These are phyloP conservation scores for Megaustenia siamemsis DNA, from an alignment of 2,888 invertebrate species.

Conservation along the genomic window DNA sequence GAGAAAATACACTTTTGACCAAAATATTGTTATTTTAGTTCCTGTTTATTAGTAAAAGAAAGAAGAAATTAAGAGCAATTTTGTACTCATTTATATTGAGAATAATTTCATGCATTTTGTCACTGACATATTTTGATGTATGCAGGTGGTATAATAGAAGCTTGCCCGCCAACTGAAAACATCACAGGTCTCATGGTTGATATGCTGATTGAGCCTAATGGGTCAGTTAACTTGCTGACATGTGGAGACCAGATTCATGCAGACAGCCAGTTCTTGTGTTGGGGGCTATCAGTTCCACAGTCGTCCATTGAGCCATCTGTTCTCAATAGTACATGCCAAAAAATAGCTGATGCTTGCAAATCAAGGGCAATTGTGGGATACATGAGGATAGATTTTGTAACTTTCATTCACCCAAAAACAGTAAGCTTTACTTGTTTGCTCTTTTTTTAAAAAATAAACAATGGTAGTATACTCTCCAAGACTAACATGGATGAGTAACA, in stretches of 20 bases:
- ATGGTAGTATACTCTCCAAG: no score
- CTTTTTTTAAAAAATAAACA: not conserved
- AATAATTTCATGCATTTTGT: not conserved
- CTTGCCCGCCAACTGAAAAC: constrained; percentile 79
- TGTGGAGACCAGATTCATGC: constrained; percentile 80
- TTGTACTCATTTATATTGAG: not conserved
- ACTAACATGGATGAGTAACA: no score
- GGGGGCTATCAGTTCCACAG: constrained; percentile 80
- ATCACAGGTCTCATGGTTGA: constrained; percentile 78
- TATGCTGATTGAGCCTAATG: constrained; percentile 79
- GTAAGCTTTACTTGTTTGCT: constrained; percentile 51
- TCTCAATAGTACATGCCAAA: constrained; percentile 74
- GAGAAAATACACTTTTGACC: no score
- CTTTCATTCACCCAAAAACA: constrained; percentile 76
- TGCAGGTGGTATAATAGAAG: constrained; percentile 80
- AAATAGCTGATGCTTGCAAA: constrained; percentile 77
- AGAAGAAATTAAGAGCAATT: not conserved
- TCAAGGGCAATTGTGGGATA: constrained; percentile 78
- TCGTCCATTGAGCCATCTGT: constrained; percentile 77
- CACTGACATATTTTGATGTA: not conserved
- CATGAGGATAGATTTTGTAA: constrained; percentile 79
- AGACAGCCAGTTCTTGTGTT: constrained; percentile 75
- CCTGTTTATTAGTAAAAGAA: no score
- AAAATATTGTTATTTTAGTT: no score
- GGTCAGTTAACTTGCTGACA: constrained; percentile 70